Percentiles rank a stretch among this genome's conserved stretches.
These are phyloP conservation scores for Labeo calbasu DNA, from an alignment of 2,797 vertebrate species.

Conservation along the genomic window DNA sequence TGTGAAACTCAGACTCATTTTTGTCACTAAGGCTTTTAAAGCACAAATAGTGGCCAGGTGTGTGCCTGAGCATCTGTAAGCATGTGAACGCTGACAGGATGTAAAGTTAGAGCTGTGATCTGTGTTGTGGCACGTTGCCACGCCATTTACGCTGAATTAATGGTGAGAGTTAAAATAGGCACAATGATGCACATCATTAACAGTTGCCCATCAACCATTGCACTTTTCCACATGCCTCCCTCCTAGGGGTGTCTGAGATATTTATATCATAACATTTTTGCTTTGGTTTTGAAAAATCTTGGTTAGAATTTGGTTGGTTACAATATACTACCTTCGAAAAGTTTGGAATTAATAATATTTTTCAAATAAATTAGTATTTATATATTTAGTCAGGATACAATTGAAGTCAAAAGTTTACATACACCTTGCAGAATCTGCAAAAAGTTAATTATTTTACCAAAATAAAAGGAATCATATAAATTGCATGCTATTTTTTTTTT, in stretches of 20 bases:
- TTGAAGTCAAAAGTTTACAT: too few species aligned
- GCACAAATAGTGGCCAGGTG: constrained; percentile 68
- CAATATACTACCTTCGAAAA: not conserved
- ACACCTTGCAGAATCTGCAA: too few species aligned
- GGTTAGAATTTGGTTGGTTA: not conserved
- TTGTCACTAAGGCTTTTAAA: constrained; percentile 67
- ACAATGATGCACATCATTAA: constrained; percentile 68
- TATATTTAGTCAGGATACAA: not conserved
- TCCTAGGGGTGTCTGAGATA: constrained; percentile 3
- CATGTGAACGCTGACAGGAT: constrained; percentile 61
- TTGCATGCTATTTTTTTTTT: too few species aligned
- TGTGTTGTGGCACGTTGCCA: constrained; percentile 62
- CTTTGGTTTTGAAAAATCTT: not conserved
- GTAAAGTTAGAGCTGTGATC: constrained; percentile 32
- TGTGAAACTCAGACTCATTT: constrained; percentile 50
- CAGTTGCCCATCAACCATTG: constrained; percentile 59
- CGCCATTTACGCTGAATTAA: constrained; percentile 65
- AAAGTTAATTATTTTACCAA: too few species aligned
- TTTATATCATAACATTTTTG: not conserved
- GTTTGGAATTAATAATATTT: not conserved
- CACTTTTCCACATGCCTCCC: constrained; percentile 46
- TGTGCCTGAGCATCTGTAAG: constrained; percentile 57
- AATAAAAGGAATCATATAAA: too few species aligned
- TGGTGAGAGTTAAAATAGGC: constrained; percentile 64
- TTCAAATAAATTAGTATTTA: not conserved